Conservation (phyloP, 2,888 invertebrate species). For the Tuberolachnus salignus region DNA sequence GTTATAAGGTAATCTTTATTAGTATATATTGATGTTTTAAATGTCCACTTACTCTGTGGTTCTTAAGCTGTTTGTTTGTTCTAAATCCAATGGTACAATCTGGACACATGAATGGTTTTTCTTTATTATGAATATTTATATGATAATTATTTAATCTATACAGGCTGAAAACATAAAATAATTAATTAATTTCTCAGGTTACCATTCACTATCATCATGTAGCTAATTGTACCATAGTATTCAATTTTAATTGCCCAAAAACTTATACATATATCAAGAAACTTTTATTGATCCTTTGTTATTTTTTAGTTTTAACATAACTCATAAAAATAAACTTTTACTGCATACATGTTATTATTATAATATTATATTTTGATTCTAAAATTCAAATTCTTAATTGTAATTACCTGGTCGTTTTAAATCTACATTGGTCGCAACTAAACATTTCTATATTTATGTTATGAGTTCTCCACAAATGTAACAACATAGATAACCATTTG, state of each 20-base stretch:
- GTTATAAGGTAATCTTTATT: too few species aligned
- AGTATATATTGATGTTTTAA: background rate
- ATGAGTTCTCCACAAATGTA: slow-evolving; percentile 81
- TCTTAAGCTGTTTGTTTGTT: slow-evolving; percentile 77
- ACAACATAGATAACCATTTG: slow-evolving; percentile 73
- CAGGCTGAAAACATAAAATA: slow-evolving; percentile 64
- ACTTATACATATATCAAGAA: too few species aligned
- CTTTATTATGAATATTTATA: slow-evolving; percentile 75
- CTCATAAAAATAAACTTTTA: too few species aligned
- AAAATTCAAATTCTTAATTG: too few species aligned
- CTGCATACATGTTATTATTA: too few species aligned
- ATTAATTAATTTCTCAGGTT: background rate
- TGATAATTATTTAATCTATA: slow-evolving; percentile 76
- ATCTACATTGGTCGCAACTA: slow-evolving; percentile 76
- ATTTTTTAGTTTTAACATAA: too few species aligned
- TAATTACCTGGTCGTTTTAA: slow-evolving; percentile 67
- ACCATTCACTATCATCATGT: background rate
- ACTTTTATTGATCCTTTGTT: too few species aligned
- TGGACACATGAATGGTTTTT: slow-evolving; percentile 69
- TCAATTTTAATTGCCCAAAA: too few species aligned
- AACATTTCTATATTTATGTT: slow-evolving; percentile 80
- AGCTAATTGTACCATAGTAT: too few species aligned
- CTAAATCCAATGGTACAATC: slow-evolving; percentile 80
- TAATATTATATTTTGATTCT: too few species aligned
- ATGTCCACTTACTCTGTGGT: slow-evolving; percentile 65